A percentile compares a stretch with the other conserved stretches of the same genome.
Conservation (phyloP, 2,888 invertebrate genomes). For the Prosopocoilus inquinatus region DNA sequence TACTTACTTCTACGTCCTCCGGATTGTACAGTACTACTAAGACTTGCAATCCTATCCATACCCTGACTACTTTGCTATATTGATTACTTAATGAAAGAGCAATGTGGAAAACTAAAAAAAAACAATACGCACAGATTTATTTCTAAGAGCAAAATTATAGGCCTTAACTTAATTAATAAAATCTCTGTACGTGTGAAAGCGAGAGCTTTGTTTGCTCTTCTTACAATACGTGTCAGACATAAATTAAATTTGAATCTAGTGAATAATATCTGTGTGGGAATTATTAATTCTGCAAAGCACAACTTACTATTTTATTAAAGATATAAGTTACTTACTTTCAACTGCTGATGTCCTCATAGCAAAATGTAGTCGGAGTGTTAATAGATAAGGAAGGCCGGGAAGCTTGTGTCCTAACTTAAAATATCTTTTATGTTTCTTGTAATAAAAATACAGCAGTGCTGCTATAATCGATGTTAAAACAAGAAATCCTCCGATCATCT, state of each 20-base stretch:
- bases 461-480: constrained; percentile 5
- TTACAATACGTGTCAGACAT: no score
- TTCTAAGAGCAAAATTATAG: no score
- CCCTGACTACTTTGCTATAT: constrained; percentile 24
- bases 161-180: no score
- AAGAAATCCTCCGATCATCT: constrained; percentile 16
- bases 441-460: constrained; percentile 11
- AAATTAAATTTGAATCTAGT: no score
- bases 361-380: constrained; percentile 13
- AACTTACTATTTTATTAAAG: background rate
- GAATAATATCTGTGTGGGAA: no score
- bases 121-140: background rate
- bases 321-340: constrained; percentile 9
- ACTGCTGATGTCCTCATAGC: constrained; percentile 12
- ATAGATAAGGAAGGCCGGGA: constrained; percentile 12
- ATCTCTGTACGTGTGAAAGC: no score
- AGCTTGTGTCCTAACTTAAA: constrained; percentile 11
- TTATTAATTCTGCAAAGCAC: no score
- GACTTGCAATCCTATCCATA: constrained; percentile 27
- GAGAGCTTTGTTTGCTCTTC: no score
- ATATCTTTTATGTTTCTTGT: constrained; percentile 17
- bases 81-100: constrained; percentile 13
- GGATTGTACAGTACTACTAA: constrained; percentile 28
- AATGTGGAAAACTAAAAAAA: constrained; percentile 15
- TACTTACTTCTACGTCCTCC: constrained; percentile 28